These are phyloP conservation scores for Priocnemis perturbator DNA, from an alignment of 2,888 invertebrate species.

Conservation along the genomic window DNA sequence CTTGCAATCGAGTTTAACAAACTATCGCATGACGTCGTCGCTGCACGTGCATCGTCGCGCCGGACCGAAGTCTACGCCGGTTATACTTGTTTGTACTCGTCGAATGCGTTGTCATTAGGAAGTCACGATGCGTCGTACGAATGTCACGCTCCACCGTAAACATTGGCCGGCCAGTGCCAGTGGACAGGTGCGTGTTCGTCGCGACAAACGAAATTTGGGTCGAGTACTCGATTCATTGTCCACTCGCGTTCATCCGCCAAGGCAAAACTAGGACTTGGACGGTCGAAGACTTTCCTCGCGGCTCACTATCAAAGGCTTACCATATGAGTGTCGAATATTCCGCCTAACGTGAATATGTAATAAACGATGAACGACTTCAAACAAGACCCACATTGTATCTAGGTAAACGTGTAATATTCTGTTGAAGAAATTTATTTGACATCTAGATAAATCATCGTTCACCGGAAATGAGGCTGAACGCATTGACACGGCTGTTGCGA, in stretches of 20 bases:
- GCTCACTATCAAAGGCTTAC: background rate
- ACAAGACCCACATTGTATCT: no score
- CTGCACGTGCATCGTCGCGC: background rate
- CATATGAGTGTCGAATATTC: no score
- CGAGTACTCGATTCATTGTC: constrained; percentile 40
- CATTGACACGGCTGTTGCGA: no score
- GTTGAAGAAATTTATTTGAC: no score
- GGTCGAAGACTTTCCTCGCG: constrained; percentile 31
- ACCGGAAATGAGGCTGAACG: no score
- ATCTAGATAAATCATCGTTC: no score
- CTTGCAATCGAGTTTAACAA: background rate
- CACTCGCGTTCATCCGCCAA: constrained; percentile 26
- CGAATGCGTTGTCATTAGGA: background rate
- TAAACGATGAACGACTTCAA: no score
- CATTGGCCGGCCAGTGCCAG: constrained; percentile 11
- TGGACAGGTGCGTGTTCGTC: constrained; percentile 38
- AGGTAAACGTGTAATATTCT: no score
- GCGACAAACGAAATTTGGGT: constrained; percentile 45
- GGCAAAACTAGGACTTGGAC: constrained; percentile 37
- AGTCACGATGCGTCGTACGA: background rate
- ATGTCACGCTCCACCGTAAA: constrained; percentile 25
- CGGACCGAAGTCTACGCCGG: background rate
- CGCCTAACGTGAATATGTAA: no score
- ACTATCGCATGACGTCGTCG: background rate
- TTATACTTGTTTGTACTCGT: no score